A percentile compares a stretch with the other conserved stretches of the same genome.
Conservation (phyloP, 2,113 vertebrate genomes). For the Centropus bengalensis region DNA sequence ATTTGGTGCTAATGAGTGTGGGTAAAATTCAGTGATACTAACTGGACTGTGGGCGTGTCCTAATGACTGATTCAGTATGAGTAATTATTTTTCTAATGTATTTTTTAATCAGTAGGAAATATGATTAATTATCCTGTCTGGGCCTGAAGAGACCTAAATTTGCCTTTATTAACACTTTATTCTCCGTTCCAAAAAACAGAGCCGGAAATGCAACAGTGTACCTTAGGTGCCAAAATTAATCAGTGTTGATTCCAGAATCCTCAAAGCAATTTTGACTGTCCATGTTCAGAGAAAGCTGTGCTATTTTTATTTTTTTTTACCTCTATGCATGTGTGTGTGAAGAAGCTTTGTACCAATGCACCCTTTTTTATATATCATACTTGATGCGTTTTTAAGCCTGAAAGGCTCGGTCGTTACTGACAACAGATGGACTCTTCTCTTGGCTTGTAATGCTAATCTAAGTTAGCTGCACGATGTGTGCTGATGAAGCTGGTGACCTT, state of each 20-base stretch:
- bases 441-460: background rate
- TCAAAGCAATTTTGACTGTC: background rate
- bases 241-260: background rate
- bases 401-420: background rate
- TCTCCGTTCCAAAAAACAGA: background rate
- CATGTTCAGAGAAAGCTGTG: background rate
- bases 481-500: slow-evolving; percentile 33
- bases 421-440: slow-evolving; percentile 23
- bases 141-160: background rate
- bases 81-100: background rate
- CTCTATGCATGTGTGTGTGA: background rate
- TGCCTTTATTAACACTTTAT: slow-evolving; percentile 28
- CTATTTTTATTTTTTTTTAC: background rate
- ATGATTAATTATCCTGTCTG: slow-evolving; percentile 6
- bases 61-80: background rate
- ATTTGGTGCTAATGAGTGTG: background rate
- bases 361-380: background rate
- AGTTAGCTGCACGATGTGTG: background rate
- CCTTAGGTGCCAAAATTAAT: background rate
- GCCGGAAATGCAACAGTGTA: background rate
- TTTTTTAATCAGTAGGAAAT: slow-evolving; percentile 6
- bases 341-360: background rate
- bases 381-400: slow-evolving; percentile 9
- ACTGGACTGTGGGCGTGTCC: slow-evolving; percentile 18
- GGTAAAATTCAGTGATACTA: background rate